Evolutionary conservation across 1,140 invertebrate species (phyloP).

Genomic region (Acromyrmex echinatior): DNA sequence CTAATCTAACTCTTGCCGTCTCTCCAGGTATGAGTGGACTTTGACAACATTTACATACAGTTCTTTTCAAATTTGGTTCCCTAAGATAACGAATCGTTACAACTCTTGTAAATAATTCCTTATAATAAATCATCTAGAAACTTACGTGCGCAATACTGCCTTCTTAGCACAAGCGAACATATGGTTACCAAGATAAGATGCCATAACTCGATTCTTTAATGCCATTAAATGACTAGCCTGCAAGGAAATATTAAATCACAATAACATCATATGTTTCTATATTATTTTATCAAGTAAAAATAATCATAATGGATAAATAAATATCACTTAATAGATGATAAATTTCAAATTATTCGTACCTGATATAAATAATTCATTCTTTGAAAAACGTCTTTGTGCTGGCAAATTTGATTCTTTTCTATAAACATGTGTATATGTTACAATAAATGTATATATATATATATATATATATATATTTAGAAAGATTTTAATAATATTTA

Average conservation of each 20-base stretch:
- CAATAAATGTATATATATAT: neutral
- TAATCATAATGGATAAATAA: neutral
- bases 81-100: constrained; percentile 71
- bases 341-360: constrained; percentile 71
- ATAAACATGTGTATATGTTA: neutral
- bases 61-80: constrained; percentile 82
- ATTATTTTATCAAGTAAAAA: neutral
- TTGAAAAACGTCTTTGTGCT: constrained; percentile 84
- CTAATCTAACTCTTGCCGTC: constrained; percentile 82
- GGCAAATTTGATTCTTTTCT: constrained; percentile 78
- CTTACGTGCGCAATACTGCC: constrained; percentile 83
- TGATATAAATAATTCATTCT: constrained; percentile 85
- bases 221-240: constrained; percentile 81
- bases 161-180: constrained; percentile 83
- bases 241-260: constrained; percentile 56
- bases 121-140: constrained; percentile 22
- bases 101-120: constrained; percentile 4
- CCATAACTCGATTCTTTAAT: constrained; percentile 75
- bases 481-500: constrained; percentile 2
- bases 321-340: neutral
- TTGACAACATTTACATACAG: constrained; percentile 83
- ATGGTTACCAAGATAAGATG: constrained; percentile 81
- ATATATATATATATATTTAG: neutral
- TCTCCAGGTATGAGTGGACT: constrained; percentile 84
- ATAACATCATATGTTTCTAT: neutral